A percentile compares a stretch with the other conserved stretches of the same genome.
These are phyloP conservation scores for Eriocheir sinensis DNA, from an alignment of 1,140 invertebrate genomes.

Conservation along the genomic window DNA sequence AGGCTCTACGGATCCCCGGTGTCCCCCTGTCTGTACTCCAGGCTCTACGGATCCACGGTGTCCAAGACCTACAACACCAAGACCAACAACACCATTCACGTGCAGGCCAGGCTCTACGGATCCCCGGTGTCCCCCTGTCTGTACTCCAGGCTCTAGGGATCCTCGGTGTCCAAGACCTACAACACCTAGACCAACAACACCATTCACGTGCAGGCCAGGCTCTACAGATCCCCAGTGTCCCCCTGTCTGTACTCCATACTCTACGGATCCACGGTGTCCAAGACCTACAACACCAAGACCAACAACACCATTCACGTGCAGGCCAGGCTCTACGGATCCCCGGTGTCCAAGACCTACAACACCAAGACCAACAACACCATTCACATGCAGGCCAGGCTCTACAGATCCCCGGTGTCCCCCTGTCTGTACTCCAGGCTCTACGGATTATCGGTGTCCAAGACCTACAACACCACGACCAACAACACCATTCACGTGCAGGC, in stretches of 20 bases:
- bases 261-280: conserved; percentile 81
- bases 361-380: conserved; percentile 67
- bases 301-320: conserved; percentile 57
- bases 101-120: conserved; percentile 68
- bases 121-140: too few relatives aligned
- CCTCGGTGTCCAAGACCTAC: conserved; percentile 80
- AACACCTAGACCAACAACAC: neutral
- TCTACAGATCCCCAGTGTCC: conserved; percentile 38
- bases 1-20: conserved; percentile 79
- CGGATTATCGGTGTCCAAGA: conserved; percentile 74
- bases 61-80: conserved; percentile 80
- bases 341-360: conserved; percentile 81
- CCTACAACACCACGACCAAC: conserved; percentile 71
- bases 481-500: conserved; percentile 1
- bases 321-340: conserved; percentile 74
- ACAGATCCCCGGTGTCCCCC: conserved; percentile 81
- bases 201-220: conserved; percentile 40
- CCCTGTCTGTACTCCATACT: conserved; percentile 77
- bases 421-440: conserved; percentile 20
- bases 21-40: conserved; percentile 79
- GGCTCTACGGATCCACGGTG: neutral
- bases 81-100: neutral
- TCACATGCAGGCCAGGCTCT: conserved; percentile 60
- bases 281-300: conserved; percentile 45
- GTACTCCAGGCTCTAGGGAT: too few relatives aligned